phyloP scores from a whole-genome alignment of 2,113 vertebrate genomes.

The Microtus richardsoni region DNA sequence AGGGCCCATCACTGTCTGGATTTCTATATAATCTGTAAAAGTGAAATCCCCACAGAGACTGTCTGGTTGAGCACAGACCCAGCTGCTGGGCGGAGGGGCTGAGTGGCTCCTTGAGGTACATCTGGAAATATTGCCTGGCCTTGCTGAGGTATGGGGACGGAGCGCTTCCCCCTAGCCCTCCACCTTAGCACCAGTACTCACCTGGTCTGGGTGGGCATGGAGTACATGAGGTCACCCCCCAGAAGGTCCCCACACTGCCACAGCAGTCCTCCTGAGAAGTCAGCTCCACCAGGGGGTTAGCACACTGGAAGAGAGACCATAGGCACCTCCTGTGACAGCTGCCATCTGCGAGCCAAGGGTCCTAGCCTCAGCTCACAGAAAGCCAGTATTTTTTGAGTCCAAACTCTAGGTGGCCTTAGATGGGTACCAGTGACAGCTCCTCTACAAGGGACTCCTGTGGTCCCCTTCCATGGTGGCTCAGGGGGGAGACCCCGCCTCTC shows the following conservation, averaged over 20 bases:
- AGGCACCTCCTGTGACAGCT: neutral
- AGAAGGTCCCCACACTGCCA: constrained; percentile 94
- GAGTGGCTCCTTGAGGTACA: neutral
- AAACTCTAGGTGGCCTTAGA: neutral
- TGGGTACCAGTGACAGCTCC: neutral
- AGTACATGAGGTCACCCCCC: constrained; percentile 92
- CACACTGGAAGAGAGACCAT: constrained; percentile 88
- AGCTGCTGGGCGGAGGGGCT: neutral
- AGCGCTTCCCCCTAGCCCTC: constrained; percentile 53
- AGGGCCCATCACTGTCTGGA: neutral
- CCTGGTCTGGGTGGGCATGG: constrained; percentile 95
- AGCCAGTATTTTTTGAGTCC: neutral
- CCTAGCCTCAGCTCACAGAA: neutral
- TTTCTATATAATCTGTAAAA: neutral
- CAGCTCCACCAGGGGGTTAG: constrained; percentile 93
- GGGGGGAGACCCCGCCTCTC: neutral
- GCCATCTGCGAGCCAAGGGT: neutral
- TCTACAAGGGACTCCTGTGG: neutral
- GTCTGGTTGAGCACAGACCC: neutral
- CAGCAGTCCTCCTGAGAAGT: constrained; percentile 96
- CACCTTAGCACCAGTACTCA: constrained; percentile 83
- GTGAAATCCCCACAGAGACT: neutral
- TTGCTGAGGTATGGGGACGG: neutral
- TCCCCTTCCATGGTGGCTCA: neutral
- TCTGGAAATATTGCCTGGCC: neutral